Evolutionary conservation across 2,113 vertebrate genomes (phyloP).

Genomic region (Galemys pyrenaicus): DNA sequence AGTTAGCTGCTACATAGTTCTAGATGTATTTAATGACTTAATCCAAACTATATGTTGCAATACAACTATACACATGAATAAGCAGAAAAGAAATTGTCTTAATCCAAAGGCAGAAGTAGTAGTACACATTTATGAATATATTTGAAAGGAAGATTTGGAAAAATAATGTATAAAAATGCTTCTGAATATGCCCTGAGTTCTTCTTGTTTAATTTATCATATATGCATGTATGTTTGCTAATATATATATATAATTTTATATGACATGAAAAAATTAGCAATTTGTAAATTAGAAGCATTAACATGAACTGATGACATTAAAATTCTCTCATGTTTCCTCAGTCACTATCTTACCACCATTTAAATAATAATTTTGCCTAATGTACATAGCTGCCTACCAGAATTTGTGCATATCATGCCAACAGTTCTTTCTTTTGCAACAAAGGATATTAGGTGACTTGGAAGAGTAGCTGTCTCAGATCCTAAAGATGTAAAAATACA

Average conservation of each 20-base stretch:
- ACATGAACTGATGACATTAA: background rate
- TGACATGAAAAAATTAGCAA: background rate
- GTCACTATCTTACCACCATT: background rate
- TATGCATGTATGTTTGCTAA: background rate
- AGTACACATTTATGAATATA: background rate
- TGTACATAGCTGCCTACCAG: rapidly evolving
- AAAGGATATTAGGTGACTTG: background rate
- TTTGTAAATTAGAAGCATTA: background rate
- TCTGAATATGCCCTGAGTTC: background rate
- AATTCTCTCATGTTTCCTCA: background rate
- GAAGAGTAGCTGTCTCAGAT: no score
- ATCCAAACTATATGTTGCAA: background rate
- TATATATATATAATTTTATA: background rate
- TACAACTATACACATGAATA: background rate
- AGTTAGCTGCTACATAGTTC: background rate
- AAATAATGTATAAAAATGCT: background rate
- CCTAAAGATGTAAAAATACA: no score
- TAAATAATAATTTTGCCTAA: background rate
- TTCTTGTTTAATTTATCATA: background rate
- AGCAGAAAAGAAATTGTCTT: background rate
- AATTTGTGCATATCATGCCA: background rate
- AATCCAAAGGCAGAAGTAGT: background rate
- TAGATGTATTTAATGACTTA: background rate
- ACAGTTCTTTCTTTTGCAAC: background rate
- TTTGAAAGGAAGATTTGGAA: background rate